These are phyloP conservation scores for Nemoura dubitans DNA, from an alignment of 2,888 invertebrate genomes.

Conservation along the genomic window DNA sequence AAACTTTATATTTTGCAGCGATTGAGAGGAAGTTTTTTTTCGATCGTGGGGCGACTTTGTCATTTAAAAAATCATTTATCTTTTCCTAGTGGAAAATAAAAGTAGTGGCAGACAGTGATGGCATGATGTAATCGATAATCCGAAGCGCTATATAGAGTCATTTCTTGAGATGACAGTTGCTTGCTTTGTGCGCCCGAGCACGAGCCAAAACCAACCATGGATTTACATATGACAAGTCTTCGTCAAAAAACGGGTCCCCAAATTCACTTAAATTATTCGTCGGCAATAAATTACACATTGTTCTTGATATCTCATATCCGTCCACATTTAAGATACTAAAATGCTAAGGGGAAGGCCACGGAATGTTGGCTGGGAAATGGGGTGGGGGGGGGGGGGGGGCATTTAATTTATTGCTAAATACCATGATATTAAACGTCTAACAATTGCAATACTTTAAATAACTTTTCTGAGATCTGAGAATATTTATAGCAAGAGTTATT, in stretches of 20 bases:
- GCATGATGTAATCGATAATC: not conserved
- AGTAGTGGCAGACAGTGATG: not conserved
- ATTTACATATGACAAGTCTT: not conserved
- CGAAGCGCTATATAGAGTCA: too few species aligned
- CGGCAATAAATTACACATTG: not conserved
- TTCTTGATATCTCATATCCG: not conserved
- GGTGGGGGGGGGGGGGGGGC: not conserved
- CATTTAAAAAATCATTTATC: slow-evolving; percentile 12
- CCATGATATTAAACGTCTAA: not conserved
- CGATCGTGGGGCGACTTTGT: not conserved
- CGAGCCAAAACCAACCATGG: not conserved
- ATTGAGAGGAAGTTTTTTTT: not conserved
- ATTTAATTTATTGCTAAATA: not conserved
- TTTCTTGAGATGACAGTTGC: too few species aligned
- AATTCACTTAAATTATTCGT: not conserved
- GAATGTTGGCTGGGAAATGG: not conserved
- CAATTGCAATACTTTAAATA: not conserved
- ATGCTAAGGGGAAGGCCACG: not conserved
- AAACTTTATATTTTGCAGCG: not conserved
- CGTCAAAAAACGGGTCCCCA: not conserved
- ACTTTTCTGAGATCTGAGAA: not conserved
- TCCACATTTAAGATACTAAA: not conserved
- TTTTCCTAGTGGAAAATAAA: not conserved
- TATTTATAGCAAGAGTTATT: not conserved
- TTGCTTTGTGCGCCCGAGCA: too few species aligned